phyloP scores from a whole-genome alignment of 2,888 invertebrate genomes.

The Mechanitis mazaeus region DNA sequence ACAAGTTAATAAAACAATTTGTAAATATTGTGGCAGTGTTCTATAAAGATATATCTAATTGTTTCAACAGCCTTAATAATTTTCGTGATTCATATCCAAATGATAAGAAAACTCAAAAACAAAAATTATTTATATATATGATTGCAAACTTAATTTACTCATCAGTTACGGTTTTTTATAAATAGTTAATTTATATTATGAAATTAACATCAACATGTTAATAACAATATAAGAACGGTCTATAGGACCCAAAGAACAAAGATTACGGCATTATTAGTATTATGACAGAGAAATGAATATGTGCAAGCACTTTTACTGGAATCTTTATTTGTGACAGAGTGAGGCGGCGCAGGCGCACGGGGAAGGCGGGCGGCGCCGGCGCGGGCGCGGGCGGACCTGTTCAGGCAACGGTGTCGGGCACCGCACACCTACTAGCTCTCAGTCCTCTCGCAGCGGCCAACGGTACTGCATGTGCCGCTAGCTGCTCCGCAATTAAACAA shows the following conservation, averaged over 20 bases:
- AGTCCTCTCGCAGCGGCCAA: constrained; percentile 74
- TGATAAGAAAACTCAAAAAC: no score
- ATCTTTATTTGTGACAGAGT: constrained; percentile 50
- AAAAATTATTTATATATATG: no score
- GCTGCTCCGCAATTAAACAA: constrained; percentile 59
- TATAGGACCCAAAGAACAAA: constrained; percentile 16
- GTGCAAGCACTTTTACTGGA: constrained; percentile 72
- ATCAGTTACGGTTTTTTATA: no score
- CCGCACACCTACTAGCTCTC: constrained; percentile 65
- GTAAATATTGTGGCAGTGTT: no score
- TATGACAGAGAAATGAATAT: constrained; percentile 41
- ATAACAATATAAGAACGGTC: no score
- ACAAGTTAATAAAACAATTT: no score
- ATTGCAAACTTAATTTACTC: no score
- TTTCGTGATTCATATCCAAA: no score
- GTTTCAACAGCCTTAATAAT: no score
- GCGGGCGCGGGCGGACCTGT: constrained; percentile 71
- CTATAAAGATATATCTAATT: no score
- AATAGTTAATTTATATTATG: no score
- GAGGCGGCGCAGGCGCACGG: constrained; percentile 50
- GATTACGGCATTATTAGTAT: constrained; percentile 40
- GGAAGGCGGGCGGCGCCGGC: constrained; percentile 58
- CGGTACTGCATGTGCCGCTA: constrained; percentile 74
- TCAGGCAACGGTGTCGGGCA: constrained; percentile 72
- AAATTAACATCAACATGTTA: no score